Base-by-base conservation (phyloP, 2,113 vertebrate genomes). In the Colossoma macropomum region DNA sequence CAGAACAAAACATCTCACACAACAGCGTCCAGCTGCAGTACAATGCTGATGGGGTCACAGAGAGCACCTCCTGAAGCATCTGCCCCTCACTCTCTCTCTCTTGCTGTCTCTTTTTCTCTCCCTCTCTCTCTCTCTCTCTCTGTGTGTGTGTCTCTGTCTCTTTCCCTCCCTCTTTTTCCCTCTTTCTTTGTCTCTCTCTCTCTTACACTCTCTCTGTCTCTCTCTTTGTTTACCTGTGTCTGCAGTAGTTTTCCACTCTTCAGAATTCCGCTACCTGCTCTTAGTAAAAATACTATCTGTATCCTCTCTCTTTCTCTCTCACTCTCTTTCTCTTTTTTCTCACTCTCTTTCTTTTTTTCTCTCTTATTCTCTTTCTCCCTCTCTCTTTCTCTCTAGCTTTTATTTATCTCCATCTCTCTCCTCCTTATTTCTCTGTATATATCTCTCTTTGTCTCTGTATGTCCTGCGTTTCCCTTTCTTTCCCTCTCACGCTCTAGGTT, bases 201-300 rank as follows among this genome's bases (percentile, higher is more conserved):
- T 32, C 66, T n/a, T 10, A 38, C 68, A 34, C 70, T 72, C 41
- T 71, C 71, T 66, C 56, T 65, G 62, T 59, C 38, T 32, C 50
- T 81, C 63, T 48, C 54, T 27, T 72, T 63, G 70, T 54, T 81
- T 72, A 84, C 82, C 79, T 86, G 75, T 84, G 56, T 25, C 56
- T 71, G 28, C 78, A 77, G 85, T 86, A 78, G 60, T 84, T 71
- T 84, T 81, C 78, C 79, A 82, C 70, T 84, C 85, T 75, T 77
- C 73, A 87, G 88, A 88, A 90, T 88, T 86, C 91, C 91, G 0
- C 81, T 92, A 92, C 91, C 91, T 92, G 92, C 92, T 89, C 88
- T 72, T 92, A 93, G 93, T 94, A 88, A 91, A 94, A 93, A 83
- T 88, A 90, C 88, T 86, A 82, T 89, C 82, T 80, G 86, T 75